Percentiles rank a stretch among this genome's conserved stretches.
Evolutionary conservation across 2,113 vertebrate genomes (phyloP).

Genomic region (Taxidea taxus): DNA sequence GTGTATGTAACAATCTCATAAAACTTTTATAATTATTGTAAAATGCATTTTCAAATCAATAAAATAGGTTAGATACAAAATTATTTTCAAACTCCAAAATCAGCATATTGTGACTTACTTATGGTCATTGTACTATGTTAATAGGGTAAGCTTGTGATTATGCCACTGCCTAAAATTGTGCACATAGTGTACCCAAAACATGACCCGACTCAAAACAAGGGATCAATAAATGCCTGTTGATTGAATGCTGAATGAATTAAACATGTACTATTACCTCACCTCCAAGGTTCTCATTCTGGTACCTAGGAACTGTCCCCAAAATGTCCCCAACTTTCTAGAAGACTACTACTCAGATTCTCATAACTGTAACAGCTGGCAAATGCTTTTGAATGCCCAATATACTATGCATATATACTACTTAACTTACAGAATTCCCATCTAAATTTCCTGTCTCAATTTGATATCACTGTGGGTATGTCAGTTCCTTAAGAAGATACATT

Average conservation of each 20-base stretch:
- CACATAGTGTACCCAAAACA: not conserved
- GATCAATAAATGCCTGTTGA: not conserved
- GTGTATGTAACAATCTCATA: not conserved
- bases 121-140: not conserved
- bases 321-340: not conserved
- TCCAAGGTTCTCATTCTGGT: not conserved
- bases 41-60: not conserved
- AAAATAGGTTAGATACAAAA: not conserved
- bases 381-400: not conserved
- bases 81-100: not conserved
- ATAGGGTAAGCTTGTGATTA: not conserved
- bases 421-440: not conserved
- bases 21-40: not conserved
- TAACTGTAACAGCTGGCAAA: not conserved
- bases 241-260: not conserved
- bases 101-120: not conserved
- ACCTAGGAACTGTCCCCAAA: not conserved
- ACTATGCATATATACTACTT: rapidly evolving
- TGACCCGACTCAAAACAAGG: not conserved
- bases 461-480: not conserved
- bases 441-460: not conserved
- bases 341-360: not conserved
- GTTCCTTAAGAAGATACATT: not conserved
- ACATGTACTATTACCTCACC: rapidly evolving
- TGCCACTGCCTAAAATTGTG: not conserved